Evolutionary conservation across 2,797 vertebrate species (phyloP).

Genomic region (Arremon brunneinucha): DNA sequence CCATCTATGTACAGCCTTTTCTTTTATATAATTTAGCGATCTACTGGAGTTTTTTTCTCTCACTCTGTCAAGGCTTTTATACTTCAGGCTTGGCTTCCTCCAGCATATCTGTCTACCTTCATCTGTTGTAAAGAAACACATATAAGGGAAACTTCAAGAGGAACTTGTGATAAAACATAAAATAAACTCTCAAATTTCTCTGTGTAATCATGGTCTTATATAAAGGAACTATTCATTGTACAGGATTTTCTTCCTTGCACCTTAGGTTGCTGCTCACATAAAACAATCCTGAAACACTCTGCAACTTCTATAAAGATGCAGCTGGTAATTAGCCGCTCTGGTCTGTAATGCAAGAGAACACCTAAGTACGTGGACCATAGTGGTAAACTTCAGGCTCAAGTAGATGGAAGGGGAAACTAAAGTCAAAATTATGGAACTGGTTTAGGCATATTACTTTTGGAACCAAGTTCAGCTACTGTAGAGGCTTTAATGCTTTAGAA

Average conservation of each 20-base stretch:
- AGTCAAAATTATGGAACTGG: not conserved
- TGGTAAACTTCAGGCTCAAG: not conserved
- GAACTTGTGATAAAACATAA: not conserved
- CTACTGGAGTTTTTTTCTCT: not conserved
- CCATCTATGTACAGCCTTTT: not conserved
- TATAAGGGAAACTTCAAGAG: not conserved
- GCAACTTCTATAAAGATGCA: not conserved
- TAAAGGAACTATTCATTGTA: not conserved
- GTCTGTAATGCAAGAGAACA: not conserved
- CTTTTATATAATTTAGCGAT: not conserved
- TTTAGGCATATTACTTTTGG: not conserved
- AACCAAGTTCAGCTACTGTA: not conserved
- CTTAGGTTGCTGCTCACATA: not conserved
- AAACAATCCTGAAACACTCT: not conserved
- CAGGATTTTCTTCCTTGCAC: not conserved
- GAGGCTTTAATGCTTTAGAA: not conserved
- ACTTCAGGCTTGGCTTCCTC: not conserved
- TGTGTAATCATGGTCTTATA: not conserved
- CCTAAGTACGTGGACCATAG: fast-evolving
- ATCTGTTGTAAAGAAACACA: not conserved
- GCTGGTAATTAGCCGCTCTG: not conserved
- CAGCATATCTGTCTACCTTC: not conserved
- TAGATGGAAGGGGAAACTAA: not conserved
- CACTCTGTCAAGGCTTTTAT: not conserved
- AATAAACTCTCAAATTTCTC: not conserved